Base-by-base conservation (phyloP, 2,888 invertebrate genomes). In the Stenodema calcarata region DNA sequence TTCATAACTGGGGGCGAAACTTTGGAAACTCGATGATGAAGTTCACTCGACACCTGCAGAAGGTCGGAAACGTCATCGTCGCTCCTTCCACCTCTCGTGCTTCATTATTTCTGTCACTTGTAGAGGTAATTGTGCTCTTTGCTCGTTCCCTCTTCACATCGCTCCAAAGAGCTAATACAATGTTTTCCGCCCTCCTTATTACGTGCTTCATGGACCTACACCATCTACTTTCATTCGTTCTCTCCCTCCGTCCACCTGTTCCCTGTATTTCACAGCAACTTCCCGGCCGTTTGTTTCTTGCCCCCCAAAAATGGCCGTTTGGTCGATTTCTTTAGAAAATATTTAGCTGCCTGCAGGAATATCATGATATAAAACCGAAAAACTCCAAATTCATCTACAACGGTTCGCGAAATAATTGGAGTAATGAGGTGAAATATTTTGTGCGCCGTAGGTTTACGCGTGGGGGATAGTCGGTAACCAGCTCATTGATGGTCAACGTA, bases 81-180 rank as follows among this genome's bases (percentile, higher is more conserved):
- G 3, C 62, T 50, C 62, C 62, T 62, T 62, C 23, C 62, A 27
- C 62, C 62, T 62, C 62, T 62, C 18, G 23, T 62, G n/a, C 62
- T 62, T 62, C 62, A 62, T 62, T 62, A 62, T 62, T 62, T 62
- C 62, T 62, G 62, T 62, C 62, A 62, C 62, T 62, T 62, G 62
- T 62, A 62, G 62, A 27, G 62, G 62, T 62, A 62, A 62, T 62
- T 62, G 62, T 62, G 62, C 62, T 62, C 62, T 23, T 62, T 62
- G 62, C 62, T 62, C 18, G 18, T 23, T 18, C 62, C 62, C 62
- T 23, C 23, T 62, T 23, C 23, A 4, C 62, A 23, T 27, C 62
- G 62, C 62, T 62, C 27, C 62, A 62, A 1, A 27, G 62, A 18
- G 62, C 62, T 62, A 62, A 62, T 62, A 62, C 62, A 62, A 62